Conservation (phyloP, 2,888 invertebrate genomes). For the Deladenus siricidicola region DNA sequence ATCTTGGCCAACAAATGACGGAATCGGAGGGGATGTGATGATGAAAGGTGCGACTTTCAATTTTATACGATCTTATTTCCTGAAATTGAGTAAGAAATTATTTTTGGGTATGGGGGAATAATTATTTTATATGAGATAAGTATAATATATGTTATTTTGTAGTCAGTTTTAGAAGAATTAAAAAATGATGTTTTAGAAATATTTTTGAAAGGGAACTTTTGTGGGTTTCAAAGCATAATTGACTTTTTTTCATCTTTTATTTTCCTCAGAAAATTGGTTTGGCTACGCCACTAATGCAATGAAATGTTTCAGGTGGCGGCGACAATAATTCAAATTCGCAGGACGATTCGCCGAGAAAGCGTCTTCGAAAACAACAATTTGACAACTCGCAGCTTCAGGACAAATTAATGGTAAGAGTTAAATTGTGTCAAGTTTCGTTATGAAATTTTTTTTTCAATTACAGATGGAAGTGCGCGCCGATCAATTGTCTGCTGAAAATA, state of each 20-base stretch:
- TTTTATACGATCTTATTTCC: too few relatives aligned
- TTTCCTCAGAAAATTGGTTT: too few relatives aligned
- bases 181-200: too few relatives aligned
- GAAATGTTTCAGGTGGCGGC: not conserved
- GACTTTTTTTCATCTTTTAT: too few relatives aligned
- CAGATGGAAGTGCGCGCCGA: slow-evolving; percentile 10
- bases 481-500: slow-evolving; percentile 3
- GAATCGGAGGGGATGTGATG: not conserved
- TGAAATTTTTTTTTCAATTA: not conserved
- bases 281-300: too few relatives aligned
- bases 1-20: not conserved
- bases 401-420: slow-evolving; percentile 10
- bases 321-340: not conserved
- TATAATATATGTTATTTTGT: too few relatives aligned
- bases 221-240: too few relatives aligned
- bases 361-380: slow-evolving; percentile 16
- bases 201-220: too few relatives aligned
- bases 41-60: not conserved
- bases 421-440: not conserved
- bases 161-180: too few relatives aligned
- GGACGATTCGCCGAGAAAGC: slow-evolving; percentile 15
- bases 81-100: too few relatives aligned
- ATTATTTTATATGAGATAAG: too few relatives aligned
- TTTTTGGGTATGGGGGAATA: too few relatives aligned
- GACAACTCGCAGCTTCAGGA: slow-evolving; percentile 8